phyloP scores from a whole-genome alignment of 2,113 vertebrate genomes.

The Daubentonia madagascariensis region DNA sequence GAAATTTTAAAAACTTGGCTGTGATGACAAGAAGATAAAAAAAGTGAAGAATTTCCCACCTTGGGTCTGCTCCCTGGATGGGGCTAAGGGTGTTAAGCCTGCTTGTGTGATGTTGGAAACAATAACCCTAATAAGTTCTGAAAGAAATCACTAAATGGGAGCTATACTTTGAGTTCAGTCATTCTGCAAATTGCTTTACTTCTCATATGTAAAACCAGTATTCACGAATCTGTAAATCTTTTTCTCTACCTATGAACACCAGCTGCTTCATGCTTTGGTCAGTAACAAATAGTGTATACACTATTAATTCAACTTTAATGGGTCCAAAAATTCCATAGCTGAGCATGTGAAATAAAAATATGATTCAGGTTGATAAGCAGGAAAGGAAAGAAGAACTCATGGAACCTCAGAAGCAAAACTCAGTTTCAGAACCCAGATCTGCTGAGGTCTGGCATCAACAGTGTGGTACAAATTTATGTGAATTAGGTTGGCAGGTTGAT shows the following conservation, averaged over 20 bases:
- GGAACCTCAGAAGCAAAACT: conserved; percentile 13
- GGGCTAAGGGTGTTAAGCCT: conserved; percentile 17
- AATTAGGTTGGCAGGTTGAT: conserved; percentile 42
- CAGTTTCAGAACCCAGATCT: conserved; percentile 44
- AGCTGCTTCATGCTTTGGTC: conserved; percentile 30
- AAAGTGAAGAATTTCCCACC: conserved; percentile 38
- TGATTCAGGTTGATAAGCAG: conserved; percentile 11
- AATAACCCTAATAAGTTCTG: conserved; percentile 35
- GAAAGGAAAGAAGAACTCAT: conserved; percentile 38
- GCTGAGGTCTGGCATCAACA: background rate
- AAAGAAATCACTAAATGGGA: conserved; percentile 19
- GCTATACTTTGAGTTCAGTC: background rate
- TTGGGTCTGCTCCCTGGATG: conserved; percentile 2
- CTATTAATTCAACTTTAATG: conserved; percentile 33
- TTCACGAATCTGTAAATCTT: conserved; percentile 16
- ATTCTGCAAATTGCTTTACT: conserved; percentile 41
- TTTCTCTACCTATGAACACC: conserved; percentile 2
- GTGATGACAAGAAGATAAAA: conserved; percentile 41
- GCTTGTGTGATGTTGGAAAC: conserved; percentile 32
- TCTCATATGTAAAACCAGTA: background rate
- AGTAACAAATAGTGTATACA: conserved; percentile 21
- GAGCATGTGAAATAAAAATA: conserved; percentile 58
- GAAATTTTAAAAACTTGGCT: conserved; percentile 49
- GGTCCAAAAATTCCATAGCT: conserved; percentile 37
- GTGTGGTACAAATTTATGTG: conserved; percentile 41